Evolutionary conservation across 2,888 invertebrate species (phyloP).

Genomic region (Heliconius ethilla): DNA sequence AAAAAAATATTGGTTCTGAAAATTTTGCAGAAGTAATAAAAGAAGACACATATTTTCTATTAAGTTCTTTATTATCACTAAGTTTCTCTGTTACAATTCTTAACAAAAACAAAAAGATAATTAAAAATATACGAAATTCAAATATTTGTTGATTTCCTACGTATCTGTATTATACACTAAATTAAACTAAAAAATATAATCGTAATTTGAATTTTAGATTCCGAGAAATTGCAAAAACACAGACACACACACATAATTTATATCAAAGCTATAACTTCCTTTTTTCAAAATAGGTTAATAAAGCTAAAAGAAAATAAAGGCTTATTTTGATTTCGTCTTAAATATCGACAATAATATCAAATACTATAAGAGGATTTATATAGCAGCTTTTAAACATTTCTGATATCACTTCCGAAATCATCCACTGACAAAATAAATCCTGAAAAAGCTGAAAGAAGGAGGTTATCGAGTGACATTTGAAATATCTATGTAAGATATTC

Average conservation of each 20-base stretch:
- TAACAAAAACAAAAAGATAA: too few relatives aligned
- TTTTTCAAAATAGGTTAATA: not conserved
- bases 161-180: too few relatives aligned
- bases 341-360: constrained; percentile 12
- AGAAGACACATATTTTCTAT: too few relatives aligned
- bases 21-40: too few relatives aligned
- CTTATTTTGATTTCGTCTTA: not conserved
- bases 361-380: constrained; percentile 8
- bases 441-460: not conserved
- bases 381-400: not conserved
- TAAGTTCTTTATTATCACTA: too few relatives aligned
- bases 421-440: not conserved
- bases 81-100: too few relatives aligned
- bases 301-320: not conserved
- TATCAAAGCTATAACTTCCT: not conserved
- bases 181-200: too few relatives aligned
- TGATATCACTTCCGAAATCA: not conserved
- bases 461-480: not conserved
- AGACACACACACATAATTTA: not conserved
- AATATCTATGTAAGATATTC: not conserved
- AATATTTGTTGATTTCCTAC: too few relatives aligned
- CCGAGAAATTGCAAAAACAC: too few relatives aligned
- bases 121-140: too few relatives aligned
- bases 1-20: too few relatives aligned
- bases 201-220: too few relatives aligned